Conservation (phyloP, 2,797 vertebrate genomes). For the Clarias pachynema region DNA sequence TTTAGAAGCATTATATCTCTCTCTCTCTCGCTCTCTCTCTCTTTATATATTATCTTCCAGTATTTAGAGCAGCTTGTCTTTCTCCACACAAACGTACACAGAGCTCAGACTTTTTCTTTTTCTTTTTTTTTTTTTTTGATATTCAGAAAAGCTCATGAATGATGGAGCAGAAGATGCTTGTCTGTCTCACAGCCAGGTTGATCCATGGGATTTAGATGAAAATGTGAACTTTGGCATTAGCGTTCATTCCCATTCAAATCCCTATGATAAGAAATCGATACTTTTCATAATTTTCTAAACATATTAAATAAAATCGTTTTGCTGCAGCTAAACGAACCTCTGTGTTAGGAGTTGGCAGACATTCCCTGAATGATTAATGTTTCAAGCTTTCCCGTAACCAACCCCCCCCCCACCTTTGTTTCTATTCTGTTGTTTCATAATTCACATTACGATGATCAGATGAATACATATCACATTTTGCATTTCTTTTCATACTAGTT, state of each 20-base stretch:
- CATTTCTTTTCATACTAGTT: not conserved
- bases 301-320: constrained; percentile 4
- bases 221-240: constrained; percentile 70
- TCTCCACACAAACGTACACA: constrained; percentile 42
- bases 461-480: not conserved
- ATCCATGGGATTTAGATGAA: constrained; percentile 64
- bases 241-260: constrained; percentile 75
- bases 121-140: constrained; percentile 22
- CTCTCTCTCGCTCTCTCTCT: not conserved
- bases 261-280: constrained; percentile 13
- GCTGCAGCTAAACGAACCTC: not conserved
- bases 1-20: constrained; percentile 28
- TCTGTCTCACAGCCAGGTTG: constrained; percentile 52
- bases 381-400: not conserved
- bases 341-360: not conserved
- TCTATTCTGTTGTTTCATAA: not conserved
- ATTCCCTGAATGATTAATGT: not conserved
- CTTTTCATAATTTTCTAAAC: not conserved
- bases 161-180: constrained; percentile 58
- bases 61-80: constrained; percentile 36
- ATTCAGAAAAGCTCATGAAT: constrained; percentile 58
- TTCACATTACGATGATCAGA: not conserved
- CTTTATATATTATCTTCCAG: constrained; percentile 34
- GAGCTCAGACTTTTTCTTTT: constrained; percentile 13
- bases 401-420: not conserved